These are phyloP conservation scores for Troides oblongomaculatus DNA, from an alignment of 2,888 invertebrate species.

Conservation along the genomic window DNA sequence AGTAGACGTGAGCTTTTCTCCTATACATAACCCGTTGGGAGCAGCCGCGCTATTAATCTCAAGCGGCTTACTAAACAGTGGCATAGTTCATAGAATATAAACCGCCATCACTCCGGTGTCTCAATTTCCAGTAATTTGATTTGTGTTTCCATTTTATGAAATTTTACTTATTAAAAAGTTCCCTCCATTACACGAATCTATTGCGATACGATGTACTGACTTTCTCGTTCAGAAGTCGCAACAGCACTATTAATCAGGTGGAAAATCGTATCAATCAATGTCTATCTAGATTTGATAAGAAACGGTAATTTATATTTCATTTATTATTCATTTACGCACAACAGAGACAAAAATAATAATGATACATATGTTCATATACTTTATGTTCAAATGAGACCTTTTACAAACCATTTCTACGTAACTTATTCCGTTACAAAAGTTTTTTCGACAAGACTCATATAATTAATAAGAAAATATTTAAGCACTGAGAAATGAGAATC, in stretches of 20 bases:
- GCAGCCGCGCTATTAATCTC: conserved; percentile 3
- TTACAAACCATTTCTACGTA: no score
- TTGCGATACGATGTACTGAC: background rate
- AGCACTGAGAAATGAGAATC: no score
- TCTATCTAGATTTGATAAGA: no score
- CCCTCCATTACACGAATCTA: background rate
- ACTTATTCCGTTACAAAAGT: no score
- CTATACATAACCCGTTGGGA: background rate
- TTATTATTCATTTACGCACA: no score
- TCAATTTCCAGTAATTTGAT: background rate
- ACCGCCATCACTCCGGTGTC: background rate
- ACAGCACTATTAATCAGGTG: background rate
- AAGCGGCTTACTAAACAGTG: background rate
- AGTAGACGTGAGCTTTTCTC: background rate
- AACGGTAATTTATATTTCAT: no score
- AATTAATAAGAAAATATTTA: no score
- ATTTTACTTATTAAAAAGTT: background rate
- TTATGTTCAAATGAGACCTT: no score
- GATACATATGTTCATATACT: no score
- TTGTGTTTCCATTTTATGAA: background rate
- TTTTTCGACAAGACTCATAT: no score
- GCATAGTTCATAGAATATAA: background rate
- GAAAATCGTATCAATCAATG: background rate
- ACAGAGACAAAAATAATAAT: no score
- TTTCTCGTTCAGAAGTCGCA: background rate